These are phyloP conservation scores for Aleiodes sp. DNA, from an alignment of 1,140 invertebrate genomes.

Conservation along the genomic window DNA sequence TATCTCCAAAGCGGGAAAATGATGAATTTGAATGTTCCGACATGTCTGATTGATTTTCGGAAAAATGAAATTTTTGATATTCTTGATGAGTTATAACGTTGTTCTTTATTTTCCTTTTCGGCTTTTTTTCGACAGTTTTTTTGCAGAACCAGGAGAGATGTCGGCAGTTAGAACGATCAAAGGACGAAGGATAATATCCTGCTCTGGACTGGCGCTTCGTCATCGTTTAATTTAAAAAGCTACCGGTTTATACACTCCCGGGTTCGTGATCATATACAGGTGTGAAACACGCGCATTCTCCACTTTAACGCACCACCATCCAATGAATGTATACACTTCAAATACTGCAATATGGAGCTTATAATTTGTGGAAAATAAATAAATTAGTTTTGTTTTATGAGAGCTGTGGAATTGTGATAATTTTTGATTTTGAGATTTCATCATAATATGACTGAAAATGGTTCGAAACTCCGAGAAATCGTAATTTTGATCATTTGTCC, in stretches of 20 bases:
- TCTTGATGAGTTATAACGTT: background rate
- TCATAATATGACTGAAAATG: too few species aligned
- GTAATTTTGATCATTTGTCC: too few species aligned
- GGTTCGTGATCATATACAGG: background rate
- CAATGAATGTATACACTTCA: background rate
- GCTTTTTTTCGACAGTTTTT: slow-evolving; percentile 1
- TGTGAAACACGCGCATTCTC: slow-evolving; percentile 14
- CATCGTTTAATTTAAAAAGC: slow-evolving; percentile 24
- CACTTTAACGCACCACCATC: background rate
- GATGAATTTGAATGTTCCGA: too few species aligned
- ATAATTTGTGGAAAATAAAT: background rate
- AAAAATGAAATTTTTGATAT: too few species aligned
- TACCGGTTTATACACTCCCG: slow-evolving; percentile 13
- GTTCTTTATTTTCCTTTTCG: background rate
- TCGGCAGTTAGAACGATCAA: slow-evolving; percentile 13
- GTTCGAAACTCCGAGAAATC: too few species aligned
- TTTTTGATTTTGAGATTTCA: too few species aligned
- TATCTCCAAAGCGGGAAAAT: too few species aligned
- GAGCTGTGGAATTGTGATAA: background rate
- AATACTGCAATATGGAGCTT: background rate
- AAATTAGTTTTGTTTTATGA: background rate
- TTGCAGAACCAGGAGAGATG: background rate
- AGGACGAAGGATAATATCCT: slow-evolving; percentile 8
- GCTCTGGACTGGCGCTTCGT: background rate
- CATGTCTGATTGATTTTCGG: too few species aligned